Evolutionary conservation across 2,113 vertebrate genomes (phyloP), one percentile per base, ranked within the genome.

Genomic region (Corydoras sp.): DNA sequence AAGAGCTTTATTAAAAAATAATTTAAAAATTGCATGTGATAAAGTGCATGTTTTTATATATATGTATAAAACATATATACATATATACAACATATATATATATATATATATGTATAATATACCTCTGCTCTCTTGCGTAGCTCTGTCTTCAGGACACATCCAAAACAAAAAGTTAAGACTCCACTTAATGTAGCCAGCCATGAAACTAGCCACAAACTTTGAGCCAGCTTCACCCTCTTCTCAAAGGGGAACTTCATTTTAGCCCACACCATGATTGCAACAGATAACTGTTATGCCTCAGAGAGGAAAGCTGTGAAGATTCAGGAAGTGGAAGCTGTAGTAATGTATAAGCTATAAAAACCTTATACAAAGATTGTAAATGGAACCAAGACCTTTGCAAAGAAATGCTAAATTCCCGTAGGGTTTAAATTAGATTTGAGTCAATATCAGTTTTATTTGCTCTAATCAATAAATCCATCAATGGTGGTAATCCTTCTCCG

Each of bases 131-230:
- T 89, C 71, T 81, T 86, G 78, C 81, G 83, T 10, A 94, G 87
- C 80, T 94, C 92, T 3, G 80, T 84, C 81, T 92, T 92, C 29
- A 94, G 90, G 76, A 92, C 79, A 73, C 89, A 88, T 5, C 92
- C 92, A 69, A 89, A 81, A 77, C 86, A 81, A 78, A 94, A 87
- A 77, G 88, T 92, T 29, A 91, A 54, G 35, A 87, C 86, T 63
- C 88, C 85, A 0, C 88, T 83, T 31, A 92, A 68, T 10, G 83
- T 85, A 80, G 91, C 87, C 68, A 88, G 53, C 93, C 89, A 92
- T 62, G 90, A 92, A 9, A 92, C 84, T 53, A 92, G 78, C 92
- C 93, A 92, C 74, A 93, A 84, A 71, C 90, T 88, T 77, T 93
- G 90, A 43, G 92, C 90, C 18, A 92, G 76, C 76, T 89, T 90